A percentile compares a stretch with the other conserved stretches of the same genome.
Conservation (phyloP, 2,888 invertebrate genomes). For the Hirtodrosophila trivittata region DNA sequence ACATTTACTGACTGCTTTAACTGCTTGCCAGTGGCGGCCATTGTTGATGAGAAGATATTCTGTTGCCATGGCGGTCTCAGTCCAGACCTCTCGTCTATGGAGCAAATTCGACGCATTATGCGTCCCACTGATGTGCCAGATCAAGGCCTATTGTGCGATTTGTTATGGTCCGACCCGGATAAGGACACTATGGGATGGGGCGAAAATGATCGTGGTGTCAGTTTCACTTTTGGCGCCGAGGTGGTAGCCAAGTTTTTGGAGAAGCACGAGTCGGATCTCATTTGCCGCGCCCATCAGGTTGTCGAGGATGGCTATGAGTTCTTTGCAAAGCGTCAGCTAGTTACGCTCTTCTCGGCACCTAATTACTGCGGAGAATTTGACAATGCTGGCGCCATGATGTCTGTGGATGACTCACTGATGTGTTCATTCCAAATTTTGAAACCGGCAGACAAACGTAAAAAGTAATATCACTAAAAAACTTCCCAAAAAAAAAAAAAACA, state of each 20-base stretch:
- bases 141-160: constrained; percentile 97
- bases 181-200: constrained; percentile 99
- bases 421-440: constrained; percentile 98
- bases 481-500: constrained; percentile 39
- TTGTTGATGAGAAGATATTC: constrained; percentile 91
- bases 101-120: constrained; percentile 99
- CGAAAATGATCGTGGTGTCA: constrained; percentile 99
- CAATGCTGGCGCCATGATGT: constrained; percentile 98
- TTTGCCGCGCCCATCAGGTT: constrained; percentile 99
- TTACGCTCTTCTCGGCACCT: constrained; percentile 95
- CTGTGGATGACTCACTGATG: constrained; percentile 99
- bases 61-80: constrained; percentile 93
- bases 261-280: constrained; percentile 99
- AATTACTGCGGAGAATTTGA: constrained; percentile 97
- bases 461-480: constrained; percentile 71
- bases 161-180: constrained; percentile 98
- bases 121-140: constrained; percentile 99
- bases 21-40: constrained; percentile 99
- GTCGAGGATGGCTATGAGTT: constrained; percentile 99
- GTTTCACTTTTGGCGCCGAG: constrained; percentile 99
- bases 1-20: constrained; percentile 99
- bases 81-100: constrained; percentile 97
- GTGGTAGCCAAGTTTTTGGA: constrained; percentile 99
- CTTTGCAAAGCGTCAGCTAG: constrained; percentile 98
- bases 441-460: constrained; percentile 99